A percentile compares a stretch with the other conserved stretches of the same genome.
Evolutionary conservation across 2,797 vertebrate species (phyloP).

Genomic region (Sparidentex hasta): DNA sequence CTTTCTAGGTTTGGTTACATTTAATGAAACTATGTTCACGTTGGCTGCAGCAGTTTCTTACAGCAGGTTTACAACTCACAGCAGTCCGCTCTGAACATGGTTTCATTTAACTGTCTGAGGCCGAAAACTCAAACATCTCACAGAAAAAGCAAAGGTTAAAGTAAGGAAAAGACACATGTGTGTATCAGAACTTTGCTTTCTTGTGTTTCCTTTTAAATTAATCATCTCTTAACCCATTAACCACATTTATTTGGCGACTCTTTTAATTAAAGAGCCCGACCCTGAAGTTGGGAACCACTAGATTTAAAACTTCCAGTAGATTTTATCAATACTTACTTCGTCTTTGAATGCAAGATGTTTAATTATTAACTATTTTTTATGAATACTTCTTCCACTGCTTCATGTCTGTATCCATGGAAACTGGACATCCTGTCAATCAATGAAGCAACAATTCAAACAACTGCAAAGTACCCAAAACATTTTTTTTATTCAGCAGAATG

Average conservation of each 20-base stretch:
- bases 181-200: too few relatives aligned
- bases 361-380: not conserved
- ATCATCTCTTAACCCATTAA: not conserved
- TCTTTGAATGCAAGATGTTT: not conserved
- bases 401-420: not conserved
- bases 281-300: not conserved
- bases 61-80: not conserved
- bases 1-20: not conserved
- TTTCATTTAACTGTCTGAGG: not conserved
- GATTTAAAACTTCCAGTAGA: too few relatives aligned
- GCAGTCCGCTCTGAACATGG: not conserved
- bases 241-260: not conserved
- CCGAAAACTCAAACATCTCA: not conserved
- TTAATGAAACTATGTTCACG: not conserved
- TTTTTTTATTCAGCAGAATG: constrained; percentile 41
- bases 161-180: not conserved
- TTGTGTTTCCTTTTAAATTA: too few relatives aligned
- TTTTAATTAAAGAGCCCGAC: not conserved
- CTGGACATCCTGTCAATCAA: not conserved
- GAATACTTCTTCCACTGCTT: not conserved
- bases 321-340: not conserved
- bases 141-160: too few relatives aligned
- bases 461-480: not conserved
- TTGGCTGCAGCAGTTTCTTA: not conserved
- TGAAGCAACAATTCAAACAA: not conserved